phyloP scores from a whole-genome alignment of 2,888 invertebrate genomes.

The Dexiosoma caninum region DNA sequence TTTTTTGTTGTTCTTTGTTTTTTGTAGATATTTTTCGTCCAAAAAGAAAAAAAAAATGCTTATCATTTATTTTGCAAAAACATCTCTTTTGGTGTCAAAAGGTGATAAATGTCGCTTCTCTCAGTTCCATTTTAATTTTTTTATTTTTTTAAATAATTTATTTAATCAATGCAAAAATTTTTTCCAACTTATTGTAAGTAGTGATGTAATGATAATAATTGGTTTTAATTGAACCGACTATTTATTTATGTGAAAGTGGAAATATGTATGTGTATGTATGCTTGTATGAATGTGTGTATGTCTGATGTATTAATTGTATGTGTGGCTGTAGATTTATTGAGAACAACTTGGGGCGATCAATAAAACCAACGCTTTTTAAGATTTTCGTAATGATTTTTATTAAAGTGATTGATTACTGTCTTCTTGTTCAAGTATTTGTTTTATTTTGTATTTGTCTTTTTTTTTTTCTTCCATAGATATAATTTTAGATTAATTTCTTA shows the following conservation, averaged over 20 bases:
- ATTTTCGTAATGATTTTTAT: constrained; percentile 61
- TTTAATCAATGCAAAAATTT: background rate
- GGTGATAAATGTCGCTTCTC: constrained; percentile 13
- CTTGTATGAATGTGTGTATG: background rate
- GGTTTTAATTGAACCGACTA: background rate
- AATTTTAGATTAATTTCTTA: constrained; percentile 12
- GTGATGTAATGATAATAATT: background rate
- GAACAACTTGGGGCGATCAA: constrained; percentile 21
- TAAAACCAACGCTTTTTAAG: constrained; percentile 38
- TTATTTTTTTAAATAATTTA: background rate
- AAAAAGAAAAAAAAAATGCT: constrained; percentile 5
- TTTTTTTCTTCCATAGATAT: constrained; percentile 32
- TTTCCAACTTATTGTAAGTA: background rate
- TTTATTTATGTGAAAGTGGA: too few relatives aligned
- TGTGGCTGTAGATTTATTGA: constrained; percentile 16
- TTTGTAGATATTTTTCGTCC: too few relatives aligned
- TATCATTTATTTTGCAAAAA: constrained; percentile 32
- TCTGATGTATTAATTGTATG: too few relatives aligned
- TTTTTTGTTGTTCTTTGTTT: background rate
- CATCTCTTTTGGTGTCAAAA: constrained; percentile 39
- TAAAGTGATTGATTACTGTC: constrained; percentile 59
- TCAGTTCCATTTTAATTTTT: constrained; percentile 3
- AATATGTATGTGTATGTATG: too few relatives aligned
- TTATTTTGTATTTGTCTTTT: constrained; percentile 9
- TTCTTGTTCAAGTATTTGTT: constrained; percentile 28